Evolutionary conservation across 1,140 invertebrate genomes (phyloP).

Genomic region (Lepidostoma basale): DNA sequence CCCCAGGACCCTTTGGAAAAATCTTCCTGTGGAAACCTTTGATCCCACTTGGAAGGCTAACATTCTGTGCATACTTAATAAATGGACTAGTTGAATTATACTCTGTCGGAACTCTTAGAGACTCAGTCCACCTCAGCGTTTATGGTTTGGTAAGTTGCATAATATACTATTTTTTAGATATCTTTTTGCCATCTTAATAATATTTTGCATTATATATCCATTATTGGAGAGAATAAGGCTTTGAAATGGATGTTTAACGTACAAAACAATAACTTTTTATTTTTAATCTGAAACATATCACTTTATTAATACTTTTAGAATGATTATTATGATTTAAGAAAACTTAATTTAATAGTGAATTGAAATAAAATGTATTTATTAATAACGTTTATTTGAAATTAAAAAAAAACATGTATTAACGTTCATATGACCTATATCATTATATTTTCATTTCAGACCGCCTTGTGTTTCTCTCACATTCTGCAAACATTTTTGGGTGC

Average conservation of each 20-base stretch:
- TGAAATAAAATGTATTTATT: too few relatives aligned
- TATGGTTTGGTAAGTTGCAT: conserved; percentile 57
- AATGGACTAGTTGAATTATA: conserved; percentile 72
- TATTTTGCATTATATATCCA: too few relatives aligned
- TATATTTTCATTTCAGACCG: conserved; percentile 56
- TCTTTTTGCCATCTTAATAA: background rate
- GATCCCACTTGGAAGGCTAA: conserved; percentile 68
- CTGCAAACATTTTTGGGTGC: conserved; percentile 67
- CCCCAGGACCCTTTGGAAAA: conserved; percentile 63
- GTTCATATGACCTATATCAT: background rate
- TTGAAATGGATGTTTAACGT: too few relatives aligned
- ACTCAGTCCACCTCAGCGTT: conserved; percentile 59
- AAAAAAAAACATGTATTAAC: background rate
- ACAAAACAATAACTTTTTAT: background rate
- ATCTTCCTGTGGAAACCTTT: conserved; percentile 70
- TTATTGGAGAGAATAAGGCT: too few relatives aligned
- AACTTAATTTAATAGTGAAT: too few relatives aligned
- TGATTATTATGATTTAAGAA: too few relatives aligned
- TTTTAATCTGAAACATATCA: too few relatives aligned
- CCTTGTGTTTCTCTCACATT: conserved; percentile 62
- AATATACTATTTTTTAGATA: conserved; percentile 45
- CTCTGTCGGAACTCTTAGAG: conserved; percentile 62
- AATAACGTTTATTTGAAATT: too few relatives aligned
- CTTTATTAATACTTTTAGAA: too few relatives aligned
- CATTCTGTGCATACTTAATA: conserved; percentile 75